phyloP scores from a whole-genome alignment of 2,888 invertebrate genomes.

The Parelbella ahira region DNA sequence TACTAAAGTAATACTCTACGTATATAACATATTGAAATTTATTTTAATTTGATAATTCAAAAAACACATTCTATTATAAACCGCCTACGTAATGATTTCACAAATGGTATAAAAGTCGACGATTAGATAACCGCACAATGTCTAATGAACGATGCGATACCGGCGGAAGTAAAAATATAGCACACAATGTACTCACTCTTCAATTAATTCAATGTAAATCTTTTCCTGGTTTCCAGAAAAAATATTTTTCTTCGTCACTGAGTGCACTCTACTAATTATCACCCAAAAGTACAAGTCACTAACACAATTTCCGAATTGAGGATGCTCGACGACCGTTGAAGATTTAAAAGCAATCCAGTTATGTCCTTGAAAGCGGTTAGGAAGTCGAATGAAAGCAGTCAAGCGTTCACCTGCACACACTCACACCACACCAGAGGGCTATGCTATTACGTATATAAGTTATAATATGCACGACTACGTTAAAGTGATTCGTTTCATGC shows the following conservation, averaged over 20 bases:
- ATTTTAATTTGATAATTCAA: too few species aligned
- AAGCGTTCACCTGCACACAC: slow-evolving; percentile 59
- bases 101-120: too few species aligned
- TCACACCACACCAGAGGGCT: slow-evolving; percentile 57
- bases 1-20: too few species aligned
- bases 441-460: slow-evolving; percentile 42
- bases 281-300: slow-evolving; percentile 37
- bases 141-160: slow-evolving; percentile 1
- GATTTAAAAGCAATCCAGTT: slow-evolving; percentile 40
- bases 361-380: slow-evolving; percentile 58
- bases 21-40: too few species aligned
- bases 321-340: slow-evolving; percentile 38
- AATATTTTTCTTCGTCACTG: slow-evolving; percentile 27
- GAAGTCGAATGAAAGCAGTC: slow-evolving; percentile 41
- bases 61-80: too few species aligned
- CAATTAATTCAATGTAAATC: slow-evolving; percentile 18
- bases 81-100: too few species aligned
- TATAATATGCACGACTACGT: slow-evolving; percentile 51
- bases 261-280: slow-evolving; percentile 26
- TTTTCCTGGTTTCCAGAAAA: slow-evolving; percentile 17
- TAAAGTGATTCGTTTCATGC: slow-evolving; percentile 49
- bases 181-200: slow-evolving; percentile 16
- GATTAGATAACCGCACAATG: slow-evolving; percentile 6
- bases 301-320: slow-evolving; percentile 51
- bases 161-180: slow-evolving; percentile 5